These are phyloP conservation scores for Drosophila tanythrix DNA, from an alignment of 2,888 invertebrate genomes.

Conservation along the genomic window DNA sequence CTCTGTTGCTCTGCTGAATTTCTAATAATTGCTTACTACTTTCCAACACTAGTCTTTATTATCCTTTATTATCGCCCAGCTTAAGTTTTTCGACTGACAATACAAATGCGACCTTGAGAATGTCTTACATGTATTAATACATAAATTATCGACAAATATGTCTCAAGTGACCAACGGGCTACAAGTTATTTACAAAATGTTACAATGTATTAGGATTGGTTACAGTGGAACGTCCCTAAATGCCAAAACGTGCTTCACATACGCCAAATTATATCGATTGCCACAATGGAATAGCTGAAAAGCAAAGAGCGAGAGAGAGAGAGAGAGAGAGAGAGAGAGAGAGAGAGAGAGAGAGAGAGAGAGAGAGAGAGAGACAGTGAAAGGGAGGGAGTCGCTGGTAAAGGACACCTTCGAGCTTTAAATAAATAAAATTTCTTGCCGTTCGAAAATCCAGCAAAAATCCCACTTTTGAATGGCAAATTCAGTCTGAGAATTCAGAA, in stretches of 20 bases:
- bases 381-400: background rate
- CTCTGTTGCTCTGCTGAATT: background rate
- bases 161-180: constrained; percentile 16
- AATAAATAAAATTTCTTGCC: constrained; percentile 57
- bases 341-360: too few species aligned
- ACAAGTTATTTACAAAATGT: constrained; percentile 42
- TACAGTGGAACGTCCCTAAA: constrained; percentile 37
- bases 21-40: background rate
- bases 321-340: background rate
- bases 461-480: constrained; percentile 39
- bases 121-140: background rate
- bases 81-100: background rate
- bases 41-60: too few species aligned
- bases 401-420: constrained; percentile 53
- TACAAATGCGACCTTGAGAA: background rate
- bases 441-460: constrained; percentile 40
- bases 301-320: background rate
- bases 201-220: constrained; percentile 27
- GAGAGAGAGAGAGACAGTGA: background rate
- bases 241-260: constrained; percentile 57
- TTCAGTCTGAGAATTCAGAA: constrained; percentile 29
- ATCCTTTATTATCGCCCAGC: background rate
- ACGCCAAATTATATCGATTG: constrained; percentile 59
- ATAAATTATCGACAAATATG: constrained; percentile 12
- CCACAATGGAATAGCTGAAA: constrained; percentile 14